phyloP scores from a whole-genome alignment of 2,797 vertebrate species.

The Sebastes wilsoni region DNA sequence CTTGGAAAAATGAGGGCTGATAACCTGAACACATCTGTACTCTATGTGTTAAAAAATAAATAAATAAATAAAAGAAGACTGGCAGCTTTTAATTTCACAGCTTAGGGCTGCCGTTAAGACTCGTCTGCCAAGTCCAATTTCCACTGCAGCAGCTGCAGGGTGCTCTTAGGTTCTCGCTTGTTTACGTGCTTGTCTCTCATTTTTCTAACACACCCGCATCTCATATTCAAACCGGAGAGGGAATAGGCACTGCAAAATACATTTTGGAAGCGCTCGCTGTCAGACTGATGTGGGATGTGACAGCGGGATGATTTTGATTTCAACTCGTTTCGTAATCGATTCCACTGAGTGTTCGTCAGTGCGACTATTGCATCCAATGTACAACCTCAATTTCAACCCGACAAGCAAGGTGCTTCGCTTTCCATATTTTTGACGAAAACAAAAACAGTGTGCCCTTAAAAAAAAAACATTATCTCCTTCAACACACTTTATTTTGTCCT shows the following conservation, averaged over 20 bases:
- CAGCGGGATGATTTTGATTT: conserved; percentile 26
- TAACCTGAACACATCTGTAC: conserved; percentile 32
- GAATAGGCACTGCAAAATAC: neutral
- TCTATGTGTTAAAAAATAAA: neutral
- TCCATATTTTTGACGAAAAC: neutral
- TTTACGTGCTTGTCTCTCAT: conserved; percentile 34
- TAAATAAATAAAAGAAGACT: conserved; percentile 13
- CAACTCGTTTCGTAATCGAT: neutral
- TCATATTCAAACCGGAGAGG: conserved; percentile 17
- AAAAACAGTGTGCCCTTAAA: neutral
- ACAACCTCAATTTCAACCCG: conserved; percentile 11
- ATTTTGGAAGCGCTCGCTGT: neutral
- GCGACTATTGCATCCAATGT: neutral
- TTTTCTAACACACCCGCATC: conserved; percentile 27
- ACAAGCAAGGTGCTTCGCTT: neutral
- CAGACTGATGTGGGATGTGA: conserved; percentile 19
- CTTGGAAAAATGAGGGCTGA: conserved; percentile 35
- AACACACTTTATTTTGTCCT: conserved; percentile 13
- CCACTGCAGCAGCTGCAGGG: conserved; percentile 39
- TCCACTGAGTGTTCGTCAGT: neutral
- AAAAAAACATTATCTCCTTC: conserved; percentile 33
- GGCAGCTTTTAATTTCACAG: conserved; percentile 59
- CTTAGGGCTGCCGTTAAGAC: conserved; percentile 26
- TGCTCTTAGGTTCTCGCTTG: conserved; percentile 29
- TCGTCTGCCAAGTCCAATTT: conserved; percentile 60